Conservation (phyloP, 2,113 vertebrate genomes). For the Pionites leucogaster region DNA sequence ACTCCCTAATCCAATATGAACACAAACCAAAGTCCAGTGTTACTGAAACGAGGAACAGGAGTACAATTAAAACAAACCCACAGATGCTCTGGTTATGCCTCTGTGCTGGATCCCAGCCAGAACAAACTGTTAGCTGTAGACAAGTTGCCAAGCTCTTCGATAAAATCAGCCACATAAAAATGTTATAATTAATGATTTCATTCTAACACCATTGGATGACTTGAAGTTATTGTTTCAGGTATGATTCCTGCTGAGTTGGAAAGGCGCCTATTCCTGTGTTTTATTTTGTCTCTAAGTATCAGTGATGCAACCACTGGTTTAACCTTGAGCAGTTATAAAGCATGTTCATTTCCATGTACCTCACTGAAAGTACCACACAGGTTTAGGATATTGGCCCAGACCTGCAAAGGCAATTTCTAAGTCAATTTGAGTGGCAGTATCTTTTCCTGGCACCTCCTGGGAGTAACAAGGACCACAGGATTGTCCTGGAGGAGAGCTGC, state of each 20-base stretch:
- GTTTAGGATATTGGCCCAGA: background rate
- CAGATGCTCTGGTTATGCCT: background rate
- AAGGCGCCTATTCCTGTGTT: background rate
- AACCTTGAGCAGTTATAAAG: background rate
- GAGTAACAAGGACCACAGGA: background rate
- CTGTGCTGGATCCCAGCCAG: conserved; percentile 15
- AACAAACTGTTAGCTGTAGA: background rate
- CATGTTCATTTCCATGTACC: background rate
- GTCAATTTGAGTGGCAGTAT: background rate
- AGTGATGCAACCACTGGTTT: background rate
- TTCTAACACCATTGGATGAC: background rate
- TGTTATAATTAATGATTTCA: background rate
- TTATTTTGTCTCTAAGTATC: background rate
- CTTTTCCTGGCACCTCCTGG: background rate
- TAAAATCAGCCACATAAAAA: conserved; percentile 22
- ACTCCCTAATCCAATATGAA: background rate
- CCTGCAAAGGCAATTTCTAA: background rate
- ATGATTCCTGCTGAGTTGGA: background rate
- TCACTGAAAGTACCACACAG: background rate
- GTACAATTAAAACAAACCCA: background rate
- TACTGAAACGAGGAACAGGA: background rate
- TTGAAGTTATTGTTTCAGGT: background rate
- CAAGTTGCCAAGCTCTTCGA: background rate
- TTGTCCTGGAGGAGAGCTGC: background rate
- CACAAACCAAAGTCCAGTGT: background rate